A percentile compares a stretch with the other conserved stretches of the same genome.
These are phyloP conservation scores for Chiroxiphia lanceolata DNA, from an alignment of 2,797 vertebrate genomes.

Conservation along the genomic window DNA sequence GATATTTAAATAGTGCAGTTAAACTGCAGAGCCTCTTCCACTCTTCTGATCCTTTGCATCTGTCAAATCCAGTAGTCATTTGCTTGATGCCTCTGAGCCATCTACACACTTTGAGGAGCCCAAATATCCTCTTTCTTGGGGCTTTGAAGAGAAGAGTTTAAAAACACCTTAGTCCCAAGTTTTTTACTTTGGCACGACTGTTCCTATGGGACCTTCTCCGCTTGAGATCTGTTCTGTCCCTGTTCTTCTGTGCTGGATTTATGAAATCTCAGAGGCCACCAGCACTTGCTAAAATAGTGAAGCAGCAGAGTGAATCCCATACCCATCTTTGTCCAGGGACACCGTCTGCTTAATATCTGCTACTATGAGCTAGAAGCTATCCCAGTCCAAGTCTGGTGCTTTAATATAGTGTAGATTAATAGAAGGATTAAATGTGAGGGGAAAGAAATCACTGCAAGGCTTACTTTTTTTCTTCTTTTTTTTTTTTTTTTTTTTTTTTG, in stretches of 20 bases:
- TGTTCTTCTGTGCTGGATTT: not conserved
- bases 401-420: not conserved
- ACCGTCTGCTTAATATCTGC: not conserved
- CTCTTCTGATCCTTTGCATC: not conserved
- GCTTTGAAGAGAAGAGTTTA: not conserved
- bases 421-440: not conserved
- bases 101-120: not conserved
- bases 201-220: not conserved
- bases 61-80: not conserved
- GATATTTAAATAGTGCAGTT: not conserved
- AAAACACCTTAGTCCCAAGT: not conserved
- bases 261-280: not conserved
- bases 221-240: not conserved
- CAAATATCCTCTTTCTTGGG: not conserved
- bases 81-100: not conserved
- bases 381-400: not conserved
- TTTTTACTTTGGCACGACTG: not conserved
- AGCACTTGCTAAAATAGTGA: not conserved
- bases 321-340: not conserved
- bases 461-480: not conserved
- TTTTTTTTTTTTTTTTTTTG: not conserved
- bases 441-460: not conserved
- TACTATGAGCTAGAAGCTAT: not conserved
- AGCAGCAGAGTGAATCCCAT: not conserved
- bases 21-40: not conserved